Base-by-base conservation (phyloP, 2,113 vertebrate genomes). In the Otolemur garnettii region DNA sequence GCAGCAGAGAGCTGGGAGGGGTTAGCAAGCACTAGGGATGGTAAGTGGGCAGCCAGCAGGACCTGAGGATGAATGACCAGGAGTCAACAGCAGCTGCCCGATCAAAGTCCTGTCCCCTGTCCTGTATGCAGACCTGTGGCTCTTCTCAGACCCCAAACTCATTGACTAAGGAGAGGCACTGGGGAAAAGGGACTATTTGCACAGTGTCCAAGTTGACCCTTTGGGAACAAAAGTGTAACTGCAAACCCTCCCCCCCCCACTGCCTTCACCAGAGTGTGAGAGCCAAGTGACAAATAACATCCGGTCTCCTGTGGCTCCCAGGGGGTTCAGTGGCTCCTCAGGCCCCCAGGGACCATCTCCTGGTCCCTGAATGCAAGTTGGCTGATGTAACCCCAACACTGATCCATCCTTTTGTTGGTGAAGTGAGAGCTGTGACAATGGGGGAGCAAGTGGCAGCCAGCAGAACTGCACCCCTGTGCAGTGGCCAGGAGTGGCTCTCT, bases 331-430 rank as follows among this genome's bases (percentile, higher is more conserved):
- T 6, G 38, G 53, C 53, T n/a, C 18, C 13, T 0, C 4, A 8
- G 35, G 21, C 66, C 30, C 28, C 9, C 55, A 4, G 38, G 10
- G 38, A 35, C 8, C 26, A 33, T 4, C 45, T 75, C 42, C 83
- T n/a, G 60, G 59, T 21, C 53, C 53, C 64, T 10, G 5, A 28
- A n/a, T 2, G 18, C 9, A 12, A 18, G 15, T 5, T 4, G 50
- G 17, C 1, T 0, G 30, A 30, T 38, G 5, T 9, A 0, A 2
- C 22, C 68, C 38, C 45, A 24, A 1, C 1, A 1, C 4, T 24
- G 10, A 2, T 30, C 18, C 42, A 1, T 4, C 5, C 21, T 2
- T 55, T 60, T 22, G 22, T 60, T 22, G 7, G 60, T 2, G 64
- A 30, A 21, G 42, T 4, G 19, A 4, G 55, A 64, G 62, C 87